Base-by-base conservation (phyloP, 2,888 invertebrate species). In the Stenolophus ochropezus region DNA sequence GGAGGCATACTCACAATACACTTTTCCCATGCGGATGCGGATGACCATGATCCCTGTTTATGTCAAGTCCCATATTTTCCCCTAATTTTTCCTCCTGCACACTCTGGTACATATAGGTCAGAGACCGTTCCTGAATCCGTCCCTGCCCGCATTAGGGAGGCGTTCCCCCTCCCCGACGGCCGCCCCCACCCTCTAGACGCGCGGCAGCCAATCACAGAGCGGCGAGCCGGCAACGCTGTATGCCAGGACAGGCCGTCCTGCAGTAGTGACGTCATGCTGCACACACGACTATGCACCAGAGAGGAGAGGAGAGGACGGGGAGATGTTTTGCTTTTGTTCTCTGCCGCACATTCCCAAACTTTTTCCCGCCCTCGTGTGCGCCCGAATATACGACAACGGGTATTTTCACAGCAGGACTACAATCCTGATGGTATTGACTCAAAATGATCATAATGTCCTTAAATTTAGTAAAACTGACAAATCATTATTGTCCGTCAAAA, bases 181-280 rank as follows among this genome's bases (percentile, higher is more conserved):
- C 14, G 21, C 74, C 74, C 65, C 49, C 78, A 49, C 65, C 49
- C 65, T 65, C 78, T 65, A 78, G 78, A 77, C 77, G 77, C 65
- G 71, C 79, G 51, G 79, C 51, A 79, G 79, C 79, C 79, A 79
- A 79, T 79, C 71, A 79, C 71, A 53, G 53, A 51, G 42, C 53
- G 51, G 27, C 27, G 27, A 61, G 23, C 78, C 49, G 87, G 88
- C 87, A 88, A 89, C 84, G 83, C 83, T 83, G 84, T 80, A 81
- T 81, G 76, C 58, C 56, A 16, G 51, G 4, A 21, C 65, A 21
- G 18, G 42, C 16, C 14, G 69, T 42, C 8, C 33, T 69, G 71
- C 27, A 79, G 69, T 53, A 51, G 53, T 79, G 79, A 79, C 79
- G 79, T 79, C 79, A 79, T 71, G 51, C 49, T 25, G 79, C 71